These are phyloP conservation scores for Hydrozoanthus gracilis DNA, from an alignment of 92 coral and sea anemone species.

Conservation along the genomic window DNA sequence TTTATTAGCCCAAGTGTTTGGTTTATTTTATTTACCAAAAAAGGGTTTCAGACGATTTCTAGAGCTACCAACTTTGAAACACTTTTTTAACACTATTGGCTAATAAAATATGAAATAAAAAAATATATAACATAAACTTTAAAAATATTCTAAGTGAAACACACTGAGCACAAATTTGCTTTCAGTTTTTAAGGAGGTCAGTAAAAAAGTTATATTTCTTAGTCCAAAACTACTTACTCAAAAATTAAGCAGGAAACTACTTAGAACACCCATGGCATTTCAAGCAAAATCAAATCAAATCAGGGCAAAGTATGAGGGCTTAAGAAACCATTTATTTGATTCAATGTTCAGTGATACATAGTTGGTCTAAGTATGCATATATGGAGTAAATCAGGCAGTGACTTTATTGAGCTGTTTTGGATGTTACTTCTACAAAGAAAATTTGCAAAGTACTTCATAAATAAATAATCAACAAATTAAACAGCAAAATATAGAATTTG, in stretches of 20 bases:
- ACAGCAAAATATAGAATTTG: slow-evolving; percentile 13
- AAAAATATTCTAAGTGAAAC: neutral
- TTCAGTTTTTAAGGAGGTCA: slow-evolving; percentile 3
- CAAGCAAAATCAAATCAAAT: neutral
- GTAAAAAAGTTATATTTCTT: neutral
- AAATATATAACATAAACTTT: neutral
- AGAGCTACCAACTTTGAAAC: neutral
- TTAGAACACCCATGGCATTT: neutral
- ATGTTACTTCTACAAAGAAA: slow-evolving; percentile 8
- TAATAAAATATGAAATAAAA: neutral
- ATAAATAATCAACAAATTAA: slow-evolving; percentile 8
- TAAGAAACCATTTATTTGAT: slow-evolving; percentile 13
- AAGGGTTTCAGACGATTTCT: slow-evolving; percentile 5
- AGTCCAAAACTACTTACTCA: neutral
- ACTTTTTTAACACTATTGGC: neutral
- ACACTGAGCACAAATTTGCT: neutral
- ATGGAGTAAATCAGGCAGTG: neutral
- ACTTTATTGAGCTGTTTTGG: slow-evolving; percentile 10
- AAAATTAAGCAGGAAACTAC: neutral
- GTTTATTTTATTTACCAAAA: no score
- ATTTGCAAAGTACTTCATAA: slow-evolving; percentile 19
- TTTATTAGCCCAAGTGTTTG: slow-evolving; percentile 23
- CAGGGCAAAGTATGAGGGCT: neutral
- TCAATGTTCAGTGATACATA: slow-evolving; percentile 15
- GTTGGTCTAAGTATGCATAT: slow-evolving; percentile 18